Conservation (phyloP, 2,797 vertebrate species). For the Kryptolebias ocellatus region DNA sequence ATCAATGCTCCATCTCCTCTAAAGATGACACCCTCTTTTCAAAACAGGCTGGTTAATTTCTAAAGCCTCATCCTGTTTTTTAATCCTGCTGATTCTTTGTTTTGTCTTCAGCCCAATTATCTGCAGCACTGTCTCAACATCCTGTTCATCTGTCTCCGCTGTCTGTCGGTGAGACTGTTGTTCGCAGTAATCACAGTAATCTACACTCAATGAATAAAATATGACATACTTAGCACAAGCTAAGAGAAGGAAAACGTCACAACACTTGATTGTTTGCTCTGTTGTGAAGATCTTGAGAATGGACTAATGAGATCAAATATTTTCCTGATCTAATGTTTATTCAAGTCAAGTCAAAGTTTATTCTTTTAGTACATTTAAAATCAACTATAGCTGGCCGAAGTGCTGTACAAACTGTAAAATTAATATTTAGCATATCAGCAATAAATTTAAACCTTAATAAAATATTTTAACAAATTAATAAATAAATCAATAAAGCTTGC, state of each 20-base stretch:
- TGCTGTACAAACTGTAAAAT: too few species aligned
- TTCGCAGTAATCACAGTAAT: conserved; percentile 57
- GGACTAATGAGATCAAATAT: conserved; percentile 35
- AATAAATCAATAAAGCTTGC: too few species aligned
- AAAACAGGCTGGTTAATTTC: conserved; percentile 61
- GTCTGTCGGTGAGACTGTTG: conserved; percentile 55
- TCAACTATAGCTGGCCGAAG: too few species aligned
- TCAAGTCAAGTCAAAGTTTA: too few species aligned
- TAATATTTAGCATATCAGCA: too few species aligned
- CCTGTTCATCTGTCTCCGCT: conserved; percentile 62
- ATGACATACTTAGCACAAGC: conserved; percentile 18
- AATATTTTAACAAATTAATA: too few species aligned
- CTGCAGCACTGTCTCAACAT: conserved; percentile 48
- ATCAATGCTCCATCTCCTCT: conserved; percentile 48
- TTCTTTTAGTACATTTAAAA: too few species aligned
- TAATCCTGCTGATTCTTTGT: conserved; percentile 47
- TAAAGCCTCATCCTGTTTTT: conserved; percentile 51
- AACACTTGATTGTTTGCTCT: conserved; percentile 18
- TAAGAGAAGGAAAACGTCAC: conserved; percentile 26
- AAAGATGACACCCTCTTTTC: conserved; percentile 46
- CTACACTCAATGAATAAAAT: conserved; percentile 52
- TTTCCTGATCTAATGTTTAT: too few species aligned
- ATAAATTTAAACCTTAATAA: too few species aligned
- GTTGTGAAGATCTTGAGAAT: conserved; percentile 27
- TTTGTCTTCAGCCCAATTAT: conserved; percentile 59